Base-by-base conservation (phyloP, 2,888 invertebrate genomes). In the Busseola fusca region DNA sequence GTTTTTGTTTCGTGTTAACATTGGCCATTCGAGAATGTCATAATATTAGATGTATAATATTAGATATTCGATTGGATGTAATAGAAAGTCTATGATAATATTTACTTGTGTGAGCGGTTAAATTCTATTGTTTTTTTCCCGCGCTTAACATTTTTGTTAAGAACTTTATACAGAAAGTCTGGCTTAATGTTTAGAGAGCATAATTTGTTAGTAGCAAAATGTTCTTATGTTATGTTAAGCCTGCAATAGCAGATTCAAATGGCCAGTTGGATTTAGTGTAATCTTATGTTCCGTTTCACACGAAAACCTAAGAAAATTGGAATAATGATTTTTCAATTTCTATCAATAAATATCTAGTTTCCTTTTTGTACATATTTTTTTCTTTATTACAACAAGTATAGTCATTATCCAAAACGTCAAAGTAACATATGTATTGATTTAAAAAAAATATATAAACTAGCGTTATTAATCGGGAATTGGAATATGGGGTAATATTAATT, bases 1-100 rank as follows among this genome's bases (percentile, higher is more conserved):
- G 85, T 86, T 88, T 88, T 88, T 87, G 88, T 90, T 91, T 89
- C 85, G 90, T 92, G 91, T 90, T 90, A 87, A 89, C 88, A 91
- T 92, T 90, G 91, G 91, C 92, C 92, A 91, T 92, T 92, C 87
- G 91, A 92, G 91, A 90, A 91, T 93, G 93, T 93, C 93, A 93
- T 93, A 92, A 93, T 93, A 93, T 90, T 93, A 93, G 91, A 91
- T 93, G 90, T 94, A 92, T 94, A 92, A 91, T 91, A 94, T 83
- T 93, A 94, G 92, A 89, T 88, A 91, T 92, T 93, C 88, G 89
- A 92, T 89, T 91, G 86, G 87, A 89, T 91, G 79, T 85, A 75
- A 90, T 90, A 87, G 89, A 87, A 89, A 86, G 56, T 84, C 64
- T 77, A 78, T 66, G 79, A 87, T 85, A 85, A 86, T 87, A 86